phyloP scores from a whole-genome alignment of 2,113 vertebrate species.

The Strix uralensis region DNA sequence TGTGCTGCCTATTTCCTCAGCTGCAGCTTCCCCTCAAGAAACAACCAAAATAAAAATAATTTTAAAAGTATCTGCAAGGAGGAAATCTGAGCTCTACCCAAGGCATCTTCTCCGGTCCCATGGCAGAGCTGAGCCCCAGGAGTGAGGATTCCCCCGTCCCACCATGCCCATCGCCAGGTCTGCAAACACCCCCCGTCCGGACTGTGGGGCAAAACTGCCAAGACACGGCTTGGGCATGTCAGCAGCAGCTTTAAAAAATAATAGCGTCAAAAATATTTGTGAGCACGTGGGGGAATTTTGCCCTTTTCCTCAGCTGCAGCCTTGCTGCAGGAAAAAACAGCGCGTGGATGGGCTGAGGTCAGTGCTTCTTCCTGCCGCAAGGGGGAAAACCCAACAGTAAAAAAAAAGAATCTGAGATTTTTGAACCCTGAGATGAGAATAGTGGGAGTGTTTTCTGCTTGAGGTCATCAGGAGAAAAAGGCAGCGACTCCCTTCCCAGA shows the following conservation, averaged over 20 bases:
- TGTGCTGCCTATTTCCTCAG: neutral
- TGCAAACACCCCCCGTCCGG: neutral
- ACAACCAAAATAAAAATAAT: neutral
- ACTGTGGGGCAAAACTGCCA: rapidly evolving
- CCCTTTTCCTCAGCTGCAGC: neutral
- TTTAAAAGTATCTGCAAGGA: neutral
- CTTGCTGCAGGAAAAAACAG: neutral
- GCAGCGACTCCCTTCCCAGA: rapidly evolving
- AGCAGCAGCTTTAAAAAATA: neutral
- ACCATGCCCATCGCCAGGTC: rapidly evolving
- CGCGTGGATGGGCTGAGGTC: rapidly evolving
- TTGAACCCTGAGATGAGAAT: neutral
- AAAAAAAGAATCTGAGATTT: neutral
- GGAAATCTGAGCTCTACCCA: neutral
- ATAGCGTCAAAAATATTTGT: neutral
- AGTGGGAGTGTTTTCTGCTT: neutral
- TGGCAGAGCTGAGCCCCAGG: rapidly evolving
- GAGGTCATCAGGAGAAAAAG: neutral
- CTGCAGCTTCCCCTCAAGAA: neutral
- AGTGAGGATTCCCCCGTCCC: rapidly evolving
- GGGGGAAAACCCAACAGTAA: neutral
- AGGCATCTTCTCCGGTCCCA: rapidly evolving
- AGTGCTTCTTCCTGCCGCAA: neutral
- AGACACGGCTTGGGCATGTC: rapidly evolving
- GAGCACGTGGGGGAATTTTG: rapidly evolving